Evolutionary conservation across 2,113 vertebrate species (phyloP), one percentile per base, ranked within the genome.

Genomic region (Corynorhinus townsendii): DNA sequence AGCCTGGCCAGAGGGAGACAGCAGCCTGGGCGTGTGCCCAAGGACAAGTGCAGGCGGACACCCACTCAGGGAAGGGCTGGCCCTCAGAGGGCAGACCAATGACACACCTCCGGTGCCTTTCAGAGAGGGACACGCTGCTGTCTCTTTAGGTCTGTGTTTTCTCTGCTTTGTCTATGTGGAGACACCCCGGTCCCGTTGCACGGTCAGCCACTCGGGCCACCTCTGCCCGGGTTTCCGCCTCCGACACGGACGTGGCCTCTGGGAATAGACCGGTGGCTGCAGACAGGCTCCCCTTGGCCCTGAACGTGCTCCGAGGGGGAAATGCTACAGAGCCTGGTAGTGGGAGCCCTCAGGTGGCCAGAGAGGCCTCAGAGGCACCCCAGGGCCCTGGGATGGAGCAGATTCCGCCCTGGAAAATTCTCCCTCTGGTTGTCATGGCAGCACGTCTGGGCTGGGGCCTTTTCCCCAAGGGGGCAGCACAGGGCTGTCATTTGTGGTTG

Each of bases 401-500:
- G 68, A 19, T 35, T 80, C 77, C 52, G 80, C 19, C 69, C 19
- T 59, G 69, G 84, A 71, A 73, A 47, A 66, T 35, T 6, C 52
- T 68, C 11, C 43, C 62, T 92, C 43, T 56, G 56, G 89, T 83
- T 59, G 86, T 52, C 86, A 90, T 81, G 81, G 77, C 66, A 76
- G 47, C 24, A 3, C 35, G 43, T 54, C 33, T 69, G 28, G 83
- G 47, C 64, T 11, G 56, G 75, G 22, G 33, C 15, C 64, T n/a
- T 22, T 40, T 11, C 66, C 45, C 40, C 26, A 2, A 0, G 0
- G 11, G 64, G 59, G 20, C 33, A 7, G 71, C 26, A 69, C 45
- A 59, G 87, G 95, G 89, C 49, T 95, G 82, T 93, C 71, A 7
- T 47, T 10, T 79, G 35, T 68, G 68, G 43, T 15, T 15, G 20